Evolutionary conservation across 2,888 invertebrate genomes (phyloP).

Genomic region (Patella caerulea): DNA sequence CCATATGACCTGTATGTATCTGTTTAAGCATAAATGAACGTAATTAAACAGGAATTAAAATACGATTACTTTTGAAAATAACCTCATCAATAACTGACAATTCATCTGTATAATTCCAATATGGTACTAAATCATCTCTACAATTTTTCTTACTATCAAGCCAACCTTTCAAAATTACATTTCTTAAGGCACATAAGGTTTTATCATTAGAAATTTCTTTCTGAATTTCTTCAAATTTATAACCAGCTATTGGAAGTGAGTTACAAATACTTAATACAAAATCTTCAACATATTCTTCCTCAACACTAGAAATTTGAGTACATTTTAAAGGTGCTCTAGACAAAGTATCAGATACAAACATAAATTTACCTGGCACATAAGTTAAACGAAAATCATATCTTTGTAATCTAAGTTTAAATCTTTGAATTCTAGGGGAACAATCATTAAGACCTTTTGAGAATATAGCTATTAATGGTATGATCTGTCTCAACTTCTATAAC

Average conservation of each 20-base stretch:
- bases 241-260: background rate
- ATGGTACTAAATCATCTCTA: slow-evolving; percentile 9
- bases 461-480: slow-evolving; percentile 24
- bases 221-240: background rate
- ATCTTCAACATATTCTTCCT: background rate
- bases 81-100: slow-evolving; percentile 7
- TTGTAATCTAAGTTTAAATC: slow-evolving; percentile 27
- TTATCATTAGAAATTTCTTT: background rate
- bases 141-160: slow-evolving; percentile 16
- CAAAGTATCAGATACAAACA: slow-evolving; percentile 25
- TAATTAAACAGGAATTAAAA: slow-evolving; percentile 22
- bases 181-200: background rate
- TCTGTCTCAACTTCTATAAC: slow-evolving; percentile 19
- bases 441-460: slow-evolving; percentile 23
- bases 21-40: slow-evolving; percentile 18
- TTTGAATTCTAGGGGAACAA: slow-evolving; percentile 17
- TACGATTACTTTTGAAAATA: slow-evolving; percentile 18
- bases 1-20: slow-evolving; percentile 26
- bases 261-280: background rate
- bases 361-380: slow-evolving; percentile 23
- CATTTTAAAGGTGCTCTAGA: background rate
- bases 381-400: slow-evolving; percentile 25
- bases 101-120: slow-evolving; percentile 6
- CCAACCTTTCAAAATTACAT: slow-evolving; percentile 7
- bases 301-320: background rate